Conservation (phyloP, 2,888 invertebrate species). For the Melolontha melolontha region DNA sequence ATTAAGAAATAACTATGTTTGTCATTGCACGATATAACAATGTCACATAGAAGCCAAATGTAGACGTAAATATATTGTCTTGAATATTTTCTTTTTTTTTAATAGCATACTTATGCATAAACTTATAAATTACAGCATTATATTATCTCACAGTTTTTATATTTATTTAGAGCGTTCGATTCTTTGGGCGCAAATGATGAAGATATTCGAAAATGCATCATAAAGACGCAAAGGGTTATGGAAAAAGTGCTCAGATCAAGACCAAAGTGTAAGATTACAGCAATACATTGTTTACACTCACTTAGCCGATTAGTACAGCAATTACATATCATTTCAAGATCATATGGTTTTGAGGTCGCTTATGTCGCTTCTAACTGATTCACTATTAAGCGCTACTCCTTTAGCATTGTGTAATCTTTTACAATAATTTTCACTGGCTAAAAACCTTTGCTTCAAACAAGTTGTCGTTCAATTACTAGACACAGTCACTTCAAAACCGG, state of each 20-base stretch:
- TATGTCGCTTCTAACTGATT: slow-evolving; percentile 79
- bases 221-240: slow-evolving; percentile 91
- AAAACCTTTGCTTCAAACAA: slow-evolving; percentile 89
- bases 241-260: slow-evolving; percentile 85
- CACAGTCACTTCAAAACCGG: slow-evolving; percentile 81
- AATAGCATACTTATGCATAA: no score
- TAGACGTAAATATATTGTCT: no score
- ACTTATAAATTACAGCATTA: not conserved
- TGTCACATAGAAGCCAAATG: no score
- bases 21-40: no score
- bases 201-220: slow-evolving; percentile 91
- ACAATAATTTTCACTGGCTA: slow-evolving; percentile 94
- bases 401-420: slow-evolving; percentile 93
- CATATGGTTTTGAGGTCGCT: slow-evolving; percentile 93
- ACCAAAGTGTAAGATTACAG: slow-evolving; percentile 79
- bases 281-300: slow-evolving; percentile 91
- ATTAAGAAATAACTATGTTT: no score
- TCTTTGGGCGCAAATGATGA: slow-evolving; percentile 94
- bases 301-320: slow-evolving; percentile 93
- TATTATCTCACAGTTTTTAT: not conserved
- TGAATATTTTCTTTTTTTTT: no score
- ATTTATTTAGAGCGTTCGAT: slow-evolving; percentile 79
- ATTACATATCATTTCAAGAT: slow-evolving; percentile 90
- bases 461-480: slow-evolving; percentile 90
- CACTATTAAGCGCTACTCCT: slow-evolving; percentile 84